A percentile compares a stretch with the other conserved stretches of the same genome.
Conservation (phyloP, 2,113 vertebrate genomes). For the Myanophis thanlyinensis region DNA sequence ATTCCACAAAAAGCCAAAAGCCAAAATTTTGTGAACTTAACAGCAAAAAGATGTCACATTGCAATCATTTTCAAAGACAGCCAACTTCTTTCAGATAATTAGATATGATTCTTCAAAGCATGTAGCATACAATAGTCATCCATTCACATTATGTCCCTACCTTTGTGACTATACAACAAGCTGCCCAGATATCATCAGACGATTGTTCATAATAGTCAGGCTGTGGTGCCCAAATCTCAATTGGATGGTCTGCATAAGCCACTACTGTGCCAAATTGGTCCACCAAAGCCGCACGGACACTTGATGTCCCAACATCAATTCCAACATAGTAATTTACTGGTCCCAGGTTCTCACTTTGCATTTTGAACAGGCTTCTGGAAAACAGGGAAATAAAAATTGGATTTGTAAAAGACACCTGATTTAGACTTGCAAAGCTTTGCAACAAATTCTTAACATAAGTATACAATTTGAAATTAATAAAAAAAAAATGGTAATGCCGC, state of each 20-base stretch:
- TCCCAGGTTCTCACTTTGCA: slow-evolving; percentile 48
- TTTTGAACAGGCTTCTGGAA: slow-evolving; percentile 42
- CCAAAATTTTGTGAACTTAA: background rate
- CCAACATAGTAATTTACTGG: slow-evolving; percentile 79
- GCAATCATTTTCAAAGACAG: background rate
- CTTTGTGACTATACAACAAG: slow-evolving; percentile 85
- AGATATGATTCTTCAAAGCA: background rate
- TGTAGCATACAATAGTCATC: background rate
- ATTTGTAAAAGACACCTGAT: background rate
- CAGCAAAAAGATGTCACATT: background rate
- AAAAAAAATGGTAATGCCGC: background rate
- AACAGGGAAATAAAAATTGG: background rate
- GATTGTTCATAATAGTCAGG: slow-evolving; percentile 89
- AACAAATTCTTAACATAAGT: slow-evolving; percentile 3
- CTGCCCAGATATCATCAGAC: slow-evolving; percentile 88
- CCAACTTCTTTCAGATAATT: background rate
- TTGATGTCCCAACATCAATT: slow-evolving; percentile 89
- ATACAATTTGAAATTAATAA: background rate
- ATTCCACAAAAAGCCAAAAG: background rate
- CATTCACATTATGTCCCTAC: slow-evolving; percentile 58
- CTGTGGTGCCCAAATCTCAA: slow-evolving; percentile 84
- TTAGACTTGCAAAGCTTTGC: background rate
- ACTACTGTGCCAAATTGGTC: slow-evolving; percentile 72
- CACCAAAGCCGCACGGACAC: slow-evolving; percentile 89
- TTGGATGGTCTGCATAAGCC: slow-evolving; percentile 76